Conservation (phyloP, 2,797 vertebrate species). For the Enteromius anoplus region DNA sequence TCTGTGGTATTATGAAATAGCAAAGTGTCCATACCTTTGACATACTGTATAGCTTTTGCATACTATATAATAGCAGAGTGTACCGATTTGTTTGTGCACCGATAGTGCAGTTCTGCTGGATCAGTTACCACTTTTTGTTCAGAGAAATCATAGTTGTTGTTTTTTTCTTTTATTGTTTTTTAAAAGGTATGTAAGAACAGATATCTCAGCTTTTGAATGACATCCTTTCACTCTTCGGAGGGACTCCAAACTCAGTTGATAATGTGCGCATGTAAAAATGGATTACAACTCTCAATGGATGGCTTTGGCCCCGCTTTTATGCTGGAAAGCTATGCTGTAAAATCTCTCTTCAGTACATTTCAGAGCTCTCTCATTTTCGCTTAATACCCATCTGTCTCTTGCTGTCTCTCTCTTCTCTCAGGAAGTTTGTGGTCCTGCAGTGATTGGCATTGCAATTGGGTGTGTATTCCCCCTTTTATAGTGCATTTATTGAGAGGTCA, state of each 20-base stretch:
- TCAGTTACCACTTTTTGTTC: not conserved
- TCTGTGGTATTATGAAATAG: not conserved
- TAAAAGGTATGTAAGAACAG: not conserved
- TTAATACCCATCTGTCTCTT: not conserved
- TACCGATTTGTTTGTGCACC: not conserved
- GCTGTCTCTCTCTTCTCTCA: not conserved
- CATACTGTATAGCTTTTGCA: not conserved
- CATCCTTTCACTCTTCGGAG: conserved; percentile 17
- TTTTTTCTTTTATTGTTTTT: too few relatives aligned
- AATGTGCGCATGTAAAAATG: conserved; percentile 20
- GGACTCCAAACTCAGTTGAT: conserved; percentile 6
- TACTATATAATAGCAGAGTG: not conserved
- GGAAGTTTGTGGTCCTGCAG: conserved; percentile 50
- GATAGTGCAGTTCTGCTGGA: not conserved
- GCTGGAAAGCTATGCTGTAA: conserved; percentile 1
- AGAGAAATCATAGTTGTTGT: not conserved
- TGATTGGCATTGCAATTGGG: conserved; percentile 36
- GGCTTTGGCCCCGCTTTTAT: conserved; percentile 13
- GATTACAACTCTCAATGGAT: conserved; percentile 9
- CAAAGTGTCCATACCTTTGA: not conserved
- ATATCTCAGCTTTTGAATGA: conserved; percentile 6
- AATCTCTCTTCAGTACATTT: conserved; percentile 23
- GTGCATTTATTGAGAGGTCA: conserved; percentile 26
- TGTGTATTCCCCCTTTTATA: conserved; percentile 37
- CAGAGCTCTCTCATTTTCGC: conserved; percentile 33